These are phyloP conservation scores for Isurus oxyrinchus DNA, from an alignment of 2,113 vertebrate species.

Conservation along the genomic window DNA sequence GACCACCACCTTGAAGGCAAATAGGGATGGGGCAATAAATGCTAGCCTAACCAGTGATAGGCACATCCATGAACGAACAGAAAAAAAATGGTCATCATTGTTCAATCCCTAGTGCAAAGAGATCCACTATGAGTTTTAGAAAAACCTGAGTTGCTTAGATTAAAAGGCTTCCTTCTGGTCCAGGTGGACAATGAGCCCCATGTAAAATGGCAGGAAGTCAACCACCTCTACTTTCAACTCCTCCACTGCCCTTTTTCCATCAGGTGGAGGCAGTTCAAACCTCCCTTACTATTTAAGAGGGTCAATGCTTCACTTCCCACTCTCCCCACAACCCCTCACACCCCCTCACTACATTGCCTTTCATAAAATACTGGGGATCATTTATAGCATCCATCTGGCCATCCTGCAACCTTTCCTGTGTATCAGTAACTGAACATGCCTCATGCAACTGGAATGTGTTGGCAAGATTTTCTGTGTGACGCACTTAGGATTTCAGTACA, in stretches of 20 bases:
- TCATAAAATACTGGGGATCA: background rate
- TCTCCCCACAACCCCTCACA: no score
- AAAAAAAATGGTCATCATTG: no score
- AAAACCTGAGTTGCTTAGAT: background rate
- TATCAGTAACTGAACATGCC: constrained; percentile 14
- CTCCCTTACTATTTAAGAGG: background rate
- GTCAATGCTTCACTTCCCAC: background rate
- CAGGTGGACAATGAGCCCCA: background rate
- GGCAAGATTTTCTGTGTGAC: background rate
- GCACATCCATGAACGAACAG: no score
- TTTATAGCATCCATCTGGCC: background rate
- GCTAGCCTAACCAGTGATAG: no score
- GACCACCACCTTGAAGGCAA: no score
- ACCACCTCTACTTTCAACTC: background rate
- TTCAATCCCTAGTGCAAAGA: background rate
- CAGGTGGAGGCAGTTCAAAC: background rate
- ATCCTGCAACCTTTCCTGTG: background rate
- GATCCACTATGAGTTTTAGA: background rate
- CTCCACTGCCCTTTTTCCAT: background rate
- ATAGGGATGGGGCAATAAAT: no score
- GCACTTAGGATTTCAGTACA: background rate
- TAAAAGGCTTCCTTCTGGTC: background rate
- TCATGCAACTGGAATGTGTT: constrained; percentile 13
- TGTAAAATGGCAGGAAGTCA: background rate
- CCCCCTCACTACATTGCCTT: background rate